Conservation (phyloP, 2,888 invertebrate genomes). For the Synergus laeviventris region DNA sequence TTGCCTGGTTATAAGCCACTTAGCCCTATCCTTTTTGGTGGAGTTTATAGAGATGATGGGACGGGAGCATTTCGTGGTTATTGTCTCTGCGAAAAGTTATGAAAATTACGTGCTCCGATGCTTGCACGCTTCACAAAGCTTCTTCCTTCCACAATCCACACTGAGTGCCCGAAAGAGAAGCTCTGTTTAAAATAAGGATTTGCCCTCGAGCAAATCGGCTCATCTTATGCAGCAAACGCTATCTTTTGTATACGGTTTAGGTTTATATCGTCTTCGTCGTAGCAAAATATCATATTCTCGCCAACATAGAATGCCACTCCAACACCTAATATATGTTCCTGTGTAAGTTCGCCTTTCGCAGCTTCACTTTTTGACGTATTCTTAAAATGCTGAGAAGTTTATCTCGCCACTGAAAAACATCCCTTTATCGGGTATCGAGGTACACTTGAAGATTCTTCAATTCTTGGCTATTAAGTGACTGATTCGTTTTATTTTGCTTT, state of each 20-base stretch:
- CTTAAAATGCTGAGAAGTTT: background rate
- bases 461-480: no score
- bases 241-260: constrained; percentile 28
- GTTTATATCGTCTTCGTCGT: constrained; percentile 7
- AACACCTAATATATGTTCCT: constrained; percentile 1
- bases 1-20: constrained; percentile 57
- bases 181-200: constrained; percentile 38
- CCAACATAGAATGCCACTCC: constrained; percentile 6
- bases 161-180: constrained; percentile 36
- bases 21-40: constrained; percentile 55
- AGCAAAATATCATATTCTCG: background rate
- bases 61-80: constrained; percentile 54
- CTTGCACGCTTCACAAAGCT: constrained; percentile 53
- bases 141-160: constrained; percentile 43
- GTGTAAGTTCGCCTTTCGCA: background rate
- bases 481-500: background rate
- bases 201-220: constrained; percentile 29
- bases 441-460: no score
- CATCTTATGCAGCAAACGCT: constrained; percentile 19
- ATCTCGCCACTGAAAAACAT: background rate
- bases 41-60: constrained; percentile 34
- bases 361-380: constrained; percentile 23
- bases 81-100: constrained; percentile 68
- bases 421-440: no score
- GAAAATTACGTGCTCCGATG: constrained; percentile 69